Evolutionary conservation across 2,113 vertebrate species (phyloP), one percentile per base, ranked within the genome.

Genomic region (Etia nguti): DNA sequence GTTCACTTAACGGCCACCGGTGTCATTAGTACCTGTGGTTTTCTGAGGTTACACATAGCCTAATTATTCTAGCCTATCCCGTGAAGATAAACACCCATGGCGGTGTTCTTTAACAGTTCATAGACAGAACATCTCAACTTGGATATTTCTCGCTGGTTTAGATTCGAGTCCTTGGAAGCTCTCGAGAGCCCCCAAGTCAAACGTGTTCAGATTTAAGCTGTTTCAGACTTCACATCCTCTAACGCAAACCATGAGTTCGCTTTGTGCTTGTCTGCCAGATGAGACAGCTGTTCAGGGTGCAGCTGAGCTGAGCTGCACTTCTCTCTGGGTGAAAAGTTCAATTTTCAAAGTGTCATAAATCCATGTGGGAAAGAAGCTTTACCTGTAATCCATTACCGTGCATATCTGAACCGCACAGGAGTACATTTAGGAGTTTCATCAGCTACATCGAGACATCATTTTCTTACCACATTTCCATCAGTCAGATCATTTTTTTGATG

Each of bases 281-380:
- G 92, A 75, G 82, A 88, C 91, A 88, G 92, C 89, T 92, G 88
- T 85, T 89, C 79, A 4, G 88, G 79, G 60, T 54, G 91, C 88
- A 92, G 80, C 92, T 80, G 65, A 90, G 89, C 88, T 46, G 43
- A 75, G 43, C 79, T 89, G 46, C 29, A n/a, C 84, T 85, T 52
- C 83, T 82, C 91, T 85, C 80, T 31, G 87, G 92, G 92, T 93
- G 89, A 93, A 92, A 92, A 93, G 93, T 93, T 94, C 91, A 92
- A 31, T 80, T 38, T 87, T 38, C 77, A 91, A 89, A 89, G 89
- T 75, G 86, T 62, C 68, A 82, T 83, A 88, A 84, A 87, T 81
- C 82, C 55, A 84, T 16, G 22, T 83, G 86, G 68, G 79, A 83
- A 79, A 80, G 85, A 59, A 52, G 59, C 62, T 3, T 75, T 85